phyloP scores from a whole-genome alignment of 2,888 invertebrate species.

The Eurytoma californica region DNA sequence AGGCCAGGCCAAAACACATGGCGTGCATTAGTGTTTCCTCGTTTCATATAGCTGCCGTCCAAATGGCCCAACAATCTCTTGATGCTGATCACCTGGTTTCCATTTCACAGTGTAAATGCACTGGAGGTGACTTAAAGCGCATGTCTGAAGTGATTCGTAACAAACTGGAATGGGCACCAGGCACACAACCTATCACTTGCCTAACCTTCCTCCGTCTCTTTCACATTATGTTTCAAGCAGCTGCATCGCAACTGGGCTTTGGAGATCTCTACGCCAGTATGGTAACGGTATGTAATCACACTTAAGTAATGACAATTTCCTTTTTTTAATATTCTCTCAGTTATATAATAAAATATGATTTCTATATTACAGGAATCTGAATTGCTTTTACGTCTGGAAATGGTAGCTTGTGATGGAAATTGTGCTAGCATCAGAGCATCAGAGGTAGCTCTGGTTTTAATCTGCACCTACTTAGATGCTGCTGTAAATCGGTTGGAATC shows the following conservation, averaged over 20 bases:
- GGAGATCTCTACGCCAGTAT: slow-evolving; percentile 77
- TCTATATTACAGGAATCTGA: slow-evolving; percentile 77
- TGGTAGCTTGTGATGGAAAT: slow-evolving; percentile 84
- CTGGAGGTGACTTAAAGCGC: slow-evolving; percentile 88
- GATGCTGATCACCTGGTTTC: slow-evolving; percentile 82
- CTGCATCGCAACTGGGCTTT: slow-evolving; percentile 77
- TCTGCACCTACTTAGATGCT: slow-evolving; percentile 83
- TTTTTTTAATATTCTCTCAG: slow-evolving; percentile 5
- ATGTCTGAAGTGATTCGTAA: slow-evolving; percentile 89
- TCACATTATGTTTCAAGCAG: slow-evolving; percentile 79
- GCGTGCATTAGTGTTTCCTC: slow-evolving; percentile 92
- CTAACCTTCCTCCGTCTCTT: slow-evolving; percentile 84
- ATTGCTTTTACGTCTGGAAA: slow-evolving; percentile 83
- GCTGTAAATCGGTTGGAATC: slow-evolving; percentile 75
- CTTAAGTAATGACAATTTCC: neutral
- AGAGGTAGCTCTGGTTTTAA: slow-evolving; percentile 85
- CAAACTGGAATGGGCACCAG: slow-evolving; percentile 83
- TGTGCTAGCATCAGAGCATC: slow-evolving; percentile 85
- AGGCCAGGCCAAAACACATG: slow-evolving; percentile 87
- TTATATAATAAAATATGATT: neutral
- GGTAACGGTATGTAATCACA: slow-evolving; percentile 73
- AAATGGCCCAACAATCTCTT: slow-evolving; percentile 79
- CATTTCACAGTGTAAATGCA: slow-evolving; percentile 87
- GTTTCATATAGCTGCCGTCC: slow-evolving; percentile 87
- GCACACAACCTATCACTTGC: slow-evolving; percentile 79